Percentiles rank a stretch among this genome's conserved stretches.
phyloP scores from a whole-genome alignment of 2,797 vertebrate species.

The Mormyrops boulengeri region DNA sequence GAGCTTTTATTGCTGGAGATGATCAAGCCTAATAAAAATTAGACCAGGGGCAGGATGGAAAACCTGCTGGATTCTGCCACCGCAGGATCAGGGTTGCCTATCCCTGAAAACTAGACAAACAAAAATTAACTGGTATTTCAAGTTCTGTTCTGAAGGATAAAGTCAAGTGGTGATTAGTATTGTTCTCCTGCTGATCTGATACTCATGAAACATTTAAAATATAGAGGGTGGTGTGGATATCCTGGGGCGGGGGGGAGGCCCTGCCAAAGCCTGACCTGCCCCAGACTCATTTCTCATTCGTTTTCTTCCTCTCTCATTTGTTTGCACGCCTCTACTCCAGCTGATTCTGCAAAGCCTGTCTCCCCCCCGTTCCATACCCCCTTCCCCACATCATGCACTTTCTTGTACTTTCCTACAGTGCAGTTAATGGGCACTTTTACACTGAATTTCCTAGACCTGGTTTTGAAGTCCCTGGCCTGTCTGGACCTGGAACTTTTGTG shows the following conservation, averaged over 20 bases:
- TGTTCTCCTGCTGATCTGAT: neutral
- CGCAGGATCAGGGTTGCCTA: neutral
- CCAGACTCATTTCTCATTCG: neutral
- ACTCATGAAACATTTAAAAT: neutral
- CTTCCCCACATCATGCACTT: neutral
- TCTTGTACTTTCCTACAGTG: neutral
- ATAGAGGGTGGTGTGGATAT: neutral
- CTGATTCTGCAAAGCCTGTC: neutral
- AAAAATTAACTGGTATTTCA: neutral
- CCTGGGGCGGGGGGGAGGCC: neutral
- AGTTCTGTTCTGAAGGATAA: neutral
- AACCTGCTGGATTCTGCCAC: neutral
- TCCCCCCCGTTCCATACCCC: neutral
- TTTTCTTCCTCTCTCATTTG: neutral
- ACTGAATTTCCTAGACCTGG: neutral
- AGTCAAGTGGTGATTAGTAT: neutral
- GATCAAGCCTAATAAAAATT: neutral
- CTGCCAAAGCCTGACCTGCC: neutral
- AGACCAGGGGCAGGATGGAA: neutral
- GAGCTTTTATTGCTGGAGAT: neutral
- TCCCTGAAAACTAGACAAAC: neutral
- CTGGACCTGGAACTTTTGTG: neutral
- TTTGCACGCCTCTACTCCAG: neutral
- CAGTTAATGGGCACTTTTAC: neutral
- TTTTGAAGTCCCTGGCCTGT: neutral